Base-by-base conservation (phyloP, 1,140 invertebrate genomes). In the Anastrepha ludens region DNA sequence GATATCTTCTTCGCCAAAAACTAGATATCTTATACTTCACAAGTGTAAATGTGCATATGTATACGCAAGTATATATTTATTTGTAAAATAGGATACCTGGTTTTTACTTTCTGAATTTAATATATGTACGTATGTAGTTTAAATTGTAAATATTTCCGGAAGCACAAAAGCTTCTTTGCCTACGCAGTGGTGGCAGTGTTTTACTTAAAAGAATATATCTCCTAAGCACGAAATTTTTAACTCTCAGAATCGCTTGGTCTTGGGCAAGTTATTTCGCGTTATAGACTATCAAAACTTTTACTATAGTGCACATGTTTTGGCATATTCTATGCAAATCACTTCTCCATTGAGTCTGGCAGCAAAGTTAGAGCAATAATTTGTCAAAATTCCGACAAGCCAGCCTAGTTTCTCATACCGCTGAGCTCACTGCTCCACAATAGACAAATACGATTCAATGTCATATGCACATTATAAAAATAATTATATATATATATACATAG, bases 101-200 rank as follows among this genome's bases (percentile, higher is more conserved):
- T 55, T 29, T 74, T 50, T 65, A 67, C 50, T 87, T 65, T 87
- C 67, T 17, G 50, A 87, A 78, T 47, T 47, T 50, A 55, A 58
- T 58, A 85, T 47, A 55, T 58, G 44, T 60, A 59, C 29, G 50
- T 60, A 65, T 55, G 65, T 13, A 50, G 50, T 3, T 85, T 74
- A 74, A 55, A 67, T 41, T 74, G 81, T 85, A 86, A 67, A 59
- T 55, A 86, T 29, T 78, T 50, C 20, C 64, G 65, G 64, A 67
- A 64, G 81, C 81, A 88, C 74, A 70, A 17, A 81, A 74, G 62
- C 29, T 55, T 70, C 50, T 65, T 86, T 85, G 78, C 87, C 87
- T 92, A 90, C 92, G 92, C 92, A 93, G 92, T 93, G 92, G 92
- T 93, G 91, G 92, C 92, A 93, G 92, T 93, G 92, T 92, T 92